phyloP scores from a whole-genome alignment of 2,113 vertebrate species.

The Notothenia coriiceps region DNA sequence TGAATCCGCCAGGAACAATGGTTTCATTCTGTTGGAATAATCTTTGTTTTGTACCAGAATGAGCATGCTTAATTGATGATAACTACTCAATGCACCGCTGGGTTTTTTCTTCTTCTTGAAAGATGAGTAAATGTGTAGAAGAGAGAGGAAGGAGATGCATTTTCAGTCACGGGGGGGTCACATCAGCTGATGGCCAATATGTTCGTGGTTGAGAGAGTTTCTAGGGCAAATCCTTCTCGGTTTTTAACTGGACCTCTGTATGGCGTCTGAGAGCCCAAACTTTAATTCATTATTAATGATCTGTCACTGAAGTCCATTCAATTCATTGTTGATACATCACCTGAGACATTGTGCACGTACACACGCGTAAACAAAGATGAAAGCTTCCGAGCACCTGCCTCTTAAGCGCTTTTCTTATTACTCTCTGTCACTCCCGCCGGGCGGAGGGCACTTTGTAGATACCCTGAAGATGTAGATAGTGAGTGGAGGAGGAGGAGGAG shows the following conservation, averaged over 20 bases:
- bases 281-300: conserved; percentile 78
- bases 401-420: conserved; percentile 65
- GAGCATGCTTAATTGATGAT: conserved; percentile 49
- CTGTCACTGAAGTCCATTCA: conserved; percentile 66
- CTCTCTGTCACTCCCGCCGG: conserved; percentile 63
- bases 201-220: conserved; percentile 72
- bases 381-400: conserved; percentile 52
- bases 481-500: conserved; percentile 27
- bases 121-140: conserved; percentile 16
- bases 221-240: conserved; percentile 60
- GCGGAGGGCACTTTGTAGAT: conserved; percentile 67
- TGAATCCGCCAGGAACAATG: background rate
- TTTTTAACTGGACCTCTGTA: conserved; percentile 49
- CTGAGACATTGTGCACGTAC: conserved; percentile 52
- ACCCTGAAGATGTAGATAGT: conserved; percentile 66
- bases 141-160: background rate
- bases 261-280: conserved; percentile 47
- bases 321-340: conserved; percentile 69
- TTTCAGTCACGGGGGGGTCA: conserved; percentile 6
- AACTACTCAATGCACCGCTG: conserved; percentile 15
- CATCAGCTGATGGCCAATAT: conserved; percentile 64
- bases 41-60: conserved; percentile 34
- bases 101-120: conserved; percentile 3
- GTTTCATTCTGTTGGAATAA: conserved; percentile 15
- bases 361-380: conserved; percentile 55